phyloP scores from a whole-genome alignment of 2,113 vertebrate species.

The Pseudorectes ferrugineus region DNA sequence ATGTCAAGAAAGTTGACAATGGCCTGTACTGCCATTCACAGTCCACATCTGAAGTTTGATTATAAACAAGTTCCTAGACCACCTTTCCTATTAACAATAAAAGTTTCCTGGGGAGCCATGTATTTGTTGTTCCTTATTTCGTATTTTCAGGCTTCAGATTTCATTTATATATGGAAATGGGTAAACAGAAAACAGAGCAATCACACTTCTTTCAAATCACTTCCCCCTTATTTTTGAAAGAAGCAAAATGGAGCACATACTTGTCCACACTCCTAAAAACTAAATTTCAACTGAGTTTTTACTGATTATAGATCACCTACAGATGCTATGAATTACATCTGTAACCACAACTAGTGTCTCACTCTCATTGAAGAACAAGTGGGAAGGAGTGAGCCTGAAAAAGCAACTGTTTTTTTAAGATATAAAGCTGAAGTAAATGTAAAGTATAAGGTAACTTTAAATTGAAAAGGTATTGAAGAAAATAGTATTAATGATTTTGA shows the following conservation, averaged over 20 bases:
- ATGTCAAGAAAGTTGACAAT: background rate
- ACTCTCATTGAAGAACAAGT: background rate
- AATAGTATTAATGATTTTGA: background rate
- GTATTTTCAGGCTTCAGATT: background rate
- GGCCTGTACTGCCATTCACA: background rate
- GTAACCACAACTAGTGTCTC: background rate
- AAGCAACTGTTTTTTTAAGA: background rate
- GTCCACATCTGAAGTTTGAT: background rate
- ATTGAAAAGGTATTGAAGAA: background rate
- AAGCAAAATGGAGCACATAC: background rate
- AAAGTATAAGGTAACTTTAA: background rate
- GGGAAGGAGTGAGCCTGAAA: background rate
- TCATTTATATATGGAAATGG: background rate
- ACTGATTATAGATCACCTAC: background rate
- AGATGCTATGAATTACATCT: background rate
- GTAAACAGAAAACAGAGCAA: background rate
- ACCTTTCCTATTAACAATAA: background rate
- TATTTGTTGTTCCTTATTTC: background rate
- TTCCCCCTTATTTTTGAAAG: background rate
- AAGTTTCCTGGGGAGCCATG: background rate
- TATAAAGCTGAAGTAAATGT: background rate
- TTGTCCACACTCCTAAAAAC: background rate
- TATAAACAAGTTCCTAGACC: background rate
- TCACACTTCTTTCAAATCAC: background rate
- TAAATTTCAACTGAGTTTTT: background rate